These are phyloP conservation scores for Pantala flavescens DNA, from an alignment of 1,140 invertebrate genomes.

Conservation along the genomic window DNA sequence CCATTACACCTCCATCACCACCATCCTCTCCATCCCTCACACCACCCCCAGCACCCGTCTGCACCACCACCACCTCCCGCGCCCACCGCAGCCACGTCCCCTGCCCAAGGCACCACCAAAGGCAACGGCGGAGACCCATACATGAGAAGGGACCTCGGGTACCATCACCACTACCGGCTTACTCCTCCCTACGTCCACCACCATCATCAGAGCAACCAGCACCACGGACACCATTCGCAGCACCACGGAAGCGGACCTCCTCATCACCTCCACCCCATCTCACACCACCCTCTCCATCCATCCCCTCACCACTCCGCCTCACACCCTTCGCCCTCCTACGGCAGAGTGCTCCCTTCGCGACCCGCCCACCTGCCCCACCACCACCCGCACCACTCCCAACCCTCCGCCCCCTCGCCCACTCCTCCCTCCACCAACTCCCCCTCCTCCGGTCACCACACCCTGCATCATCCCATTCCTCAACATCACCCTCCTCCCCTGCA, in stretches of 20 bases:
- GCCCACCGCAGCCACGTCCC: neutral
- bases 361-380: neutral
- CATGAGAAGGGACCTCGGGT: constrained; percentile 46
- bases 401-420: neutral
- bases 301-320: neutral
- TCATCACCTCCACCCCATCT: neutral
- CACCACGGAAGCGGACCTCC: neutral
- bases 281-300: neutral
- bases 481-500: neutral
- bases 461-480: neutral
- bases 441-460: neutral
- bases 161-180: constrained; percentile 47
- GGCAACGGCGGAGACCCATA: constrained; percentile 44
- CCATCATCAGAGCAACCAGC: constrained; percentile 27
- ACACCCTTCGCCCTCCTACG: neutral
- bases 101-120: constrained; percentile 12
- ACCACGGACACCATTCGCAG: neutral
- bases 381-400: neutral
- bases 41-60: neutral
- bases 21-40: constrained; percentile 25
- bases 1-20: constrained; percentile 31
- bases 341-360: neutral
- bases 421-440: neutral
- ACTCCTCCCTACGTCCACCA: constrained; percentile 36
- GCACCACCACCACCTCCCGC: neutral